phyloP scores from a whole-genome alignment of 2,797 vertebrate genomes.

The Crenichthys baileyi region DNA sequence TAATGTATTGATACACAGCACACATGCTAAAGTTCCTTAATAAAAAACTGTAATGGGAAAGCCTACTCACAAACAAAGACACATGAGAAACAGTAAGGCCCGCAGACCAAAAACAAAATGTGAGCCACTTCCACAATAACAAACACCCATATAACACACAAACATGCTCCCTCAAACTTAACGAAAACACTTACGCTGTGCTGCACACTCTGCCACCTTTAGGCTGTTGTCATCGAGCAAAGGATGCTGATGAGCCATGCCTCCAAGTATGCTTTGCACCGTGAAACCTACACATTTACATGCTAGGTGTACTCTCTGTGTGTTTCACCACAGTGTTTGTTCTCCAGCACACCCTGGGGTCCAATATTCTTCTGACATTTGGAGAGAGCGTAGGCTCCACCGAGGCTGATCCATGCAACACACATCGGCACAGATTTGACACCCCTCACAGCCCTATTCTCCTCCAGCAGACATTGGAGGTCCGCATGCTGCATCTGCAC shows the following conservation, averaged over 20 bases:
- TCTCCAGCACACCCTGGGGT: slow-evolving; percentile 3
- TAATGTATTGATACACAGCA: not conserved
- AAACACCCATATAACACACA: not conserved
- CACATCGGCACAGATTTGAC: not conserved
- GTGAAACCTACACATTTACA: slow-evolving; percentile 1
- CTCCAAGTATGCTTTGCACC: not conserved
- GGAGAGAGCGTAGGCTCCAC: not conserved
- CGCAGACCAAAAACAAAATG: not conserved
- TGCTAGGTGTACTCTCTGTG: not conserved
- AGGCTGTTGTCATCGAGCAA: slow-evolving; percentile 7
- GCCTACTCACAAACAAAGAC: not conserved
- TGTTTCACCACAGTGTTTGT: not conserved
- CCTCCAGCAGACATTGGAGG: not conserved
- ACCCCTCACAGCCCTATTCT: not conserved
- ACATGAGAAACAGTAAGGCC: not conserved
- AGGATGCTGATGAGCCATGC: not conserved
- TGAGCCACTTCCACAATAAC: not conserved
- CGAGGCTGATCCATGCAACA: not conserved
- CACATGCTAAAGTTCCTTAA: not conserved
- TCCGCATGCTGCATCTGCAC: not conserved
- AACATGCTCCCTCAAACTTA: not conserved
- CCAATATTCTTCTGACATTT: slow-evolving; percentile 9
- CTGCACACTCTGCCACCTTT: not conserved
- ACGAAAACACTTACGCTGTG: not conserved
- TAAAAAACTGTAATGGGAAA: not conserved